phyloP scores from a whole-genome alignment of 2,113 vertebrate species.

The Protomyctophum bolini region DNA sequence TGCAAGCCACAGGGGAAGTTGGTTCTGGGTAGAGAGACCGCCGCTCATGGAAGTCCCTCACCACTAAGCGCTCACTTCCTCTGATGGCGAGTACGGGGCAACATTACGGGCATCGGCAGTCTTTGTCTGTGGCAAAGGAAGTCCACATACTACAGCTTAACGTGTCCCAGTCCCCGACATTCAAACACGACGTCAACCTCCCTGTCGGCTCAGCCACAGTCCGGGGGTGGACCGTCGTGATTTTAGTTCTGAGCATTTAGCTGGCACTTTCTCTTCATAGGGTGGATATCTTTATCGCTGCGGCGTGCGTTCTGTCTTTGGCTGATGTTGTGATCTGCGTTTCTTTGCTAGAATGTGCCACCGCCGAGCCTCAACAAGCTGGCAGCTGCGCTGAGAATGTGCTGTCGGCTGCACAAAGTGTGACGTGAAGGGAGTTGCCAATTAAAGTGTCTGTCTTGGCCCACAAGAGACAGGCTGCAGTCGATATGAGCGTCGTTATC shows the following conservation, averaged over 20 bases:
- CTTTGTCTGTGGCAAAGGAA: constrained; percentile 9
- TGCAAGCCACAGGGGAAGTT: constrained; percentile 37
- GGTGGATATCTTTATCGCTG: not conserved
- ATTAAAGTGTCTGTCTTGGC: constrained; percentile 23
- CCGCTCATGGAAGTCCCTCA: constrained; percentile 43
- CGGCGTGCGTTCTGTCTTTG: not conserved
- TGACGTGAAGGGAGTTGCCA: constrained; percentile 29
- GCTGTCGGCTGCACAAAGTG: constrained; percentile 30
- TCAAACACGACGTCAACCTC: not conserved
- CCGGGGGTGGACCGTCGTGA: not conserved
- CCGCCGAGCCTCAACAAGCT: constrained; percentile 3
- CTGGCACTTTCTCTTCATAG: constrained; percentile 6
- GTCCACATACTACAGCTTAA: not conserved
- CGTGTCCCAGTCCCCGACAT: not conserved
- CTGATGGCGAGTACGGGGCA: constrained; percentile 32
- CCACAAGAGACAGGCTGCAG: constrained; percentile 2
- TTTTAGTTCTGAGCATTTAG: constrained; percentile 37
- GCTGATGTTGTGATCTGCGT: constrained; percentile 2
- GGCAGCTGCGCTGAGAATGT: constrained; percentile 27
- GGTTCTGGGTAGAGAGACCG: not conserved
- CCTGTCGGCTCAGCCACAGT: not conserved
- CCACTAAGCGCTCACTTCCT: constrained; percentile 53
- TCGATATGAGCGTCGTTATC: constrained; percentile 4
- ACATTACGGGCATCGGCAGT: not conserved
- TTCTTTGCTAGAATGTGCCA: constrained; percentile 29